phyloP scores from a whole-genome alignment of 2,113 vertebrate species.

The Phylloscopus trochiloides region DNA sequence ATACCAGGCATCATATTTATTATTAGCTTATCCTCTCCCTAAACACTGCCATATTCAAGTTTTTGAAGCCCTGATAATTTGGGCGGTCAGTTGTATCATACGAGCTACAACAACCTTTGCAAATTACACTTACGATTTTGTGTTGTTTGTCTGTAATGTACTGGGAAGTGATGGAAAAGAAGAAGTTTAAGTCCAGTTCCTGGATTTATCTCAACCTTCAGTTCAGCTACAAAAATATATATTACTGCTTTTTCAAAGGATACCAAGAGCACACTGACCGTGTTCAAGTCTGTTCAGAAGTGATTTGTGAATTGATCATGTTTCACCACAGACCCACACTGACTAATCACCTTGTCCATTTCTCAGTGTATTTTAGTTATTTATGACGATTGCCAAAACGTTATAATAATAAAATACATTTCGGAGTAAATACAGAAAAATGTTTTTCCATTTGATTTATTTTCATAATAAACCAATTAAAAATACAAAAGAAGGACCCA shows the following conservation, averaged over 20 bases:
- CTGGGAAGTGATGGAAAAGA: not conserved
- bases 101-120: rapidly evolving
- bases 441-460: slow-evolving; percentile 76
- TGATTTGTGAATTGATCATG: rapidly evolving
- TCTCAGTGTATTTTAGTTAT: not conserved
- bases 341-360: rapidly evolving
- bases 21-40: not conserved
- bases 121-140: rapidly evolving
- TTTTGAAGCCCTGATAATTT: not conserved
- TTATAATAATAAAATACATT: not conserved
- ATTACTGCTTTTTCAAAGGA: not conserved
- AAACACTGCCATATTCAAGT: not conserved
- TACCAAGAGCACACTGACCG: not conserved
- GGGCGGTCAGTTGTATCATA: not conserved
- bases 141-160: rapidly evolving
- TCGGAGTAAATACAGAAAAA: slow-evolving; percentile 36
- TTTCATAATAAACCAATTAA: slow-evolving; percentile 86
- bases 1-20: not conserved
- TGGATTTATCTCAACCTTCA: not conserved
- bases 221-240: not conserved
- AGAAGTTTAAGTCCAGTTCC: not conserved
- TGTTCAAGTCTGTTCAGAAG: rapidly evolving
- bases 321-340: not conserved
- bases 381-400: not conserved
- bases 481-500: slow-evolving; percentile 77